These are phyloP conservation scores for Eurystomus glaucurus DNA, from an alignment of 2,797 vertebrate genomes.

Conservation along the genomic window DNA sequence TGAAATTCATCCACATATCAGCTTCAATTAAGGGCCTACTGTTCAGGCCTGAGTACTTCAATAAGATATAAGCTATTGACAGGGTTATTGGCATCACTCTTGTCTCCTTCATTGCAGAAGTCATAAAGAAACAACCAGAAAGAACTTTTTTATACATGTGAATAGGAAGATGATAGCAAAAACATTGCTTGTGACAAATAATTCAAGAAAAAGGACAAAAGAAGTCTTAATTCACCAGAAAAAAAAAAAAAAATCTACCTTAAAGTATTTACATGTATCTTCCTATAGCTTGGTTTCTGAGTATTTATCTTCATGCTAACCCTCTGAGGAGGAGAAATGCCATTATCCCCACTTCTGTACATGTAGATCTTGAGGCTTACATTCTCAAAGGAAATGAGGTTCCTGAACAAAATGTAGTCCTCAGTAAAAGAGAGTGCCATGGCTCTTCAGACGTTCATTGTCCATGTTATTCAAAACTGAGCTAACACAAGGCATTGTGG, in stretches of 20 bases:
- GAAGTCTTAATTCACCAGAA: neutral
- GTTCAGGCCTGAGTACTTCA: no score
- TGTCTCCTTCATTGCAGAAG: neutral
- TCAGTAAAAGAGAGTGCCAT: neutral
- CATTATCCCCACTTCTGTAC: neutral
- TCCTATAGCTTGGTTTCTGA: neutral
- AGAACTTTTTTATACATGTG: accelerated
- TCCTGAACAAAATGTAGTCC: neutral
- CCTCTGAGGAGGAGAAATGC: neutral
- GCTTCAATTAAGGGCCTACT: no score
- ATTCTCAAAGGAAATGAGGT: neutral
- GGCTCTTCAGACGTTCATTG: neutral
- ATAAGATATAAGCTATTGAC: neutral
- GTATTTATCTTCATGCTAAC: neutral
- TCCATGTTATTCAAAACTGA: neutral
- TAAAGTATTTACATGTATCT: neutral
- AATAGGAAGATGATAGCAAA: neutral
- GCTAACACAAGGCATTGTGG: accelerated
- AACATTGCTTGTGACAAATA: neutral
- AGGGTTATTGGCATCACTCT: accelerated
- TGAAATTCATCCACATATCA: no score
- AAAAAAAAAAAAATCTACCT: neutral
- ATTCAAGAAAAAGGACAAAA: accelerated
- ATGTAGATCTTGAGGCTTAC: neutral
- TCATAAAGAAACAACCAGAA: neutral